Percentiles rank a stretch among this genome's conserved stretches.
Evolutionary conservation across 2,113 vertebrate genomes (phyloP).

Genomic region (Myodes glareolus): DNA sequence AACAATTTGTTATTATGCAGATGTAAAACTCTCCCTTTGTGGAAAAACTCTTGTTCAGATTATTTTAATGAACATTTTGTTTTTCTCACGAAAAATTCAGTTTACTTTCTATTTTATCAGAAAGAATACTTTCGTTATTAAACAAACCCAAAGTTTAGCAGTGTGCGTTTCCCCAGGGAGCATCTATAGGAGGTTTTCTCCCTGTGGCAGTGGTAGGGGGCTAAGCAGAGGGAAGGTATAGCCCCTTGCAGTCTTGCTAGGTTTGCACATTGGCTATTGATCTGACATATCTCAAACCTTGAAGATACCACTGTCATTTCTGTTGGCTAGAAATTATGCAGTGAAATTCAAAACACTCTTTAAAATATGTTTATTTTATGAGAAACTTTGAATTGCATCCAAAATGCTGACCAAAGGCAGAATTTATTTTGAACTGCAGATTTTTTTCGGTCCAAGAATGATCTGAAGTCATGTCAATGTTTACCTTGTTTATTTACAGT

Average conservation of each 20-base stretch:
- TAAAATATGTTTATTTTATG: slow-evolving; percentile 89
- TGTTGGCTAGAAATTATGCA: slow-evolving; percentile 86
- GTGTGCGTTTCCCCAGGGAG: slow-evolving; percentile 30
- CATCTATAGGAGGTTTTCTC: neutral
- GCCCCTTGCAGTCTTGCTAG: slow-evolving; percentile 26
- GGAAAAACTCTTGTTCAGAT: slow-evolving; percentile 48
- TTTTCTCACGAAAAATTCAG: slow-evolving; percentile 45
- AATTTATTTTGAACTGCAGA: slow-evolving; percentile 86
- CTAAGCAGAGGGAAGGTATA: slow-evolving; percentile 68
- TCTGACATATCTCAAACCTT: slow-evolving; percentile 84
- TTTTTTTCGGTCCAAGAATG: slow-evolving; percentile 78
- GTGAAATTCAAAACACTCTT: slow-evolving; percentile 88
- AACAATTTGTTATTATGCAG: slow-evolving; percentile 72
- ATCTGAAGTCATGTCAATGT: slow-evolving; percentile 82
- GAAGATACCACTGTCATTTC: slow-evolving; percentile 87
- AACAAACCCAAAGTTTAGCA: slow-evolving; percentile 61
- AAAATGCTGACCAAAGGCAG: slow-evolving; percentile 87
- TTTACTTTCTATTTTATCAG: slow-evolving; percentile 38
- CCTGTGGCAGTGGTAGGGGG: slow-evolving; percentile 43
- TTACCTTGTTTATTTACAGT: slow-evolving; percentile 86
- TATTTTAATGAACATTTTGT: slow-evolving; percentile 38
- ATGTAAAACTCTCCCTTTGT: slow-evolving; percentile 63
- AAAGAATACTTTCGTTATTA: slow-evolving; percentile 67
- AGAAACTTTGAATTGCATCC: slow-evolving; percentile 88
- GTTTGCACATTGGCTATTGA: slow-evolving; percentile 80